Conservation (phyloP, 2,113 vertebrate species). For the Nematolebias whitei region DNA sequence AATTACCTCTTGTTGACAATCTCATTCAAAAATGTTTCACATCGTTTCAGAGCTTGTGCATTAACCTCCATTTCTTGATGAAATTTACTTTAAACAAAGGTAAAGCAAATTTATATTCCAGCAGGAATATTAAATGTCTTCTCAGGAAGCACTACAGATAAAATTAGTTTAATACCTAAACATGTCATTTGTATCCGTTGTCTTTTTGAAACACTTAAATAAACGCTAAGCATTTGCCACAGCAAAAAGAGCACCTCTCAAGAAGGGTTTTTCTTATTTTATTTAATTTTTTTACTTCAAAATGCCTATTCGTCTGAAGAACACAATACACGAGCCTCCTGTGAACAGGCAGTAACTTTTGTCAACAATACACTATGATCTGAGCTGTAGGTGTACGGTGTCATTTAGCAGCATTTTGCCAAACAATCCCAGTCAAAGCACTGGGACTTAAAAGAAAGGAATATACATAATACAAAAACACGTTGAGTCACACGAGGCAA, state of each 20-base stretch:
- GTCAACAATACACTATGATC: conserved; percentile 59
- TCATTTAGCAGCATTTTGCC: conserved; percentile 34
- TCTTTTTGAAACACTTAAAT: conserved; percentile 29
- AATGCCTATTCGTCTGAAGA: conserved; percentile 65
- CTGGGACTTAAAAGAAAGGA: conserved; percentile 29
- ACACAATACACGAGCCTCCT: conserved; percentile 65
- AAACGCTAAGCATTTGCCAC: conserved; percentile 30
- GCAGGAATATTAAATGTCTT: no score
- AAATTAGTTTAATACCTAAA: no score
- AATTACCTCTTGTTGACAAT: no score
- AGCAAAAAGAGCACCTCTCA: conserved; percentile 22
- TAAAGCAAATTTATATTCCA: no score
- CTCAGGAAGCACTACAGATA: no score
- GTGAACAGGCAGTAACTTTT: conserved; percentile 62
- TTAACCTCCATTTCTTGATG: no score
- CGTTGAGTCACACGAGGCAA: not conserved
- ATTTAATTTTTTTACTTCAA: conserved; percentile 64
- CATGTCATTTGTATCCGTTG: conserved; percentile 34
- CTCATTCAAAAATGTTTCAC: no score
- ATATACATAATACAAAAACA: conserved; percentile 5
- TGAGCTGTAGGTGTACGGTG: conserved; percentile 54
- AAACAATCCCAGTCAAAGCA: conserved; percentile 25
- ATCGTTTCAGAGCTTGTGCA: no score
- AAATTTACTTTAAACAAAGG: no score
- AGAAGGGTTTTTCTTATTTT: conserved; percentile 57